Percentiles rank a stretch among this genome's conserved stretches.
Evolutionary conservation across 1,140 invertebrate genomes (phyloP).

Genomic region (Papilio glaucus): DNA sequence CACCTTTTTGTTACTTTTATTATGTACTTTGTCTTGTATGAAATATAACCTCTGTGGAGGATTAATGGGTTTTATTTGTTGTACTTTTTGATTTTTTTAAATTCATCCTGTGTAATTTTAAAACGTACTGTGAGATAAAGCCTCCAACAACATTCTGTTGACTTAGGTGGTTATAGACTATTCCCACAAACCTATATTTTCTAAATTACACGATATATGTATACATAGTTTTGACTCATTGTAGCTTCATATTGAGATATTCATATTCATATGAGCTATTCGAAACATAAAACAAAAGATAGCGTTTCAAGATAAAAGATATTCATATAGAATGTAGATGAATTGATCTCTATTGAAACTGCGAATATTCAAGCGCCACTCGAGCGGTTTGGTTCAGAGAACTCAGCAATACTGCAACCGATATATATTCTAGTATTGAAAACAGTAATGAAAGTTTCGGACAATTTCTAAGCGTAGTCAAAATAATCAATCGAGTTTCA

Average conservation of each 20-base stretch:
- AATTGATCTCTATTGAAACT: conserved; percentile 13
- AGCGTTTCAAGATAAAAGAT: not conserved
- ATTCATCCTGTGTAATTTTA: too few relatives aligned
- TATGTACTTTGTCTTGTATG: too few relatives aligned
- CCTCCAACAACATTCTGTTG: too few relatives aligned
- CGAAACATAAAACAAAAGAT: not conserved
- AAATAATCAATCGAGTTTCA: not conserved
- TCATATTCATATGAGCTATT: too few relatives aligned
- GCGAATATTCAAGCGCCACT: not conserved
- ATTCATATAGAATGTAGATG: not conserved
- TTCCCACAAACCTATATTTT: not conserved
- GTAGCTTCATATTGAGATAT: not conserved
- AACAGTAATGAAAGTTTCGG: not conserved
- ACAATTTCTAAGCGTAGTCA: not conserved
- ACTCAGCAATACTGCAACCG: not conserved
- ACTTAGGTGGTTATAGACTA: too few relatives aligned
- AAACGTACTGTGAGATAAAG: too few relatives aligned
- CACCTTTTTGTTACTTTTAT: too few relatives aligned
- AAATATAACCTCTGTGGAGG: too few relatives aligned
- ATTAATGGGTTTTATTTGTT: too few relatives aligned
- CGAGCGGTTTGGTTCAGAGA: not conserved
- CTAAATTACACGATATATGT: not conserved
- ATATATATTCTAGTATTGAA: not conserved
- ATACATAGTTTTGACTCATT: not conserved
- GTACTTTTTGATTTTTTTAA: too few relatives aligned